Base-by-base conservation (phyloP, 2,113 vertebrate species). In the Dipodomys merriami region DNA sequence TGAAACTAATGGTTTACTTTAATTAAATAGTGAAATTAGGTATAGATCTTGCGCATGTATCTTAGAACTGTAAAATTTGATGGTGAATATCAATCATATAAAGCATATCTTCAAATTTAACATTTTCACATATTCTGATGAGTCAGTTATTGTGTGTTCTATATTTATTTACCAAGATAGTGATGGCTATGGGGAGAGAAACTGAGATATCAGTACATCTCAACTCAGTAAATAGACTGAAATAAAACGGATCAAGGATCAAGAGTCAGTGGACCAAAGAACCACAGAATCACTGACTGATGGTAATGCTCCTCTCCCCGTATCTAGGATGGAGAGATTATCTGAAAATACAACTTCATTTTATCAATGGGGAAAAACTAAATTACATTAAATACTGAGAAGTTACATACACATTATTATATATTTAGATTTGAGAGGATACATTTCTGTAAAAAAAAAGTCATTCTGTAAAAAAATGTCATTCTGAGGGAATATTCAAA, bases 401-500 rank as follows among this genome's bases (percentile, higher is more conserved):
- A 35, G 3, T 78, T n/a, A 91, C 67, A 60, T 7, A 73, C 91
- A 78, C 27, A 87, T 79, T 33, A 33, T 71, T 95, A 53, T 76
- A 29, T 68, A 81, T 73, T 84, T 84, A 74, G 35, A 53, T 25
- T 67, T 71, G 12, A 81, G 16, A 12, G 60, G 13, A 62, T 78
- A 71, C 60, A 86, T 72, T 94, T 12, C 27, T 53, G 5, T 46
- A 64, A 78, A 91, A 73, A 79, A 49, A 71, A 72, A 39, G 49
- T 25, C 35, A 87, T 87, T 49, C 65, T 83, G 86, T 77, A 2
- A 6, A 73, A 79, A 49, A 71, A 77, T 33, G 15, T 25, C 35
- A 84, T 87, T 49, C 60, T 83, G 86, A 6, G 20, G 44, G 65
- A 78, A 88, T 83, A 88, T 49, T 60, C 33, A 83, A 53, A 85